Evolutionary conservation across 2,797 vertebrate species (phyloP).

Genomic region (Spondyliosoma cantharus): DNA sequence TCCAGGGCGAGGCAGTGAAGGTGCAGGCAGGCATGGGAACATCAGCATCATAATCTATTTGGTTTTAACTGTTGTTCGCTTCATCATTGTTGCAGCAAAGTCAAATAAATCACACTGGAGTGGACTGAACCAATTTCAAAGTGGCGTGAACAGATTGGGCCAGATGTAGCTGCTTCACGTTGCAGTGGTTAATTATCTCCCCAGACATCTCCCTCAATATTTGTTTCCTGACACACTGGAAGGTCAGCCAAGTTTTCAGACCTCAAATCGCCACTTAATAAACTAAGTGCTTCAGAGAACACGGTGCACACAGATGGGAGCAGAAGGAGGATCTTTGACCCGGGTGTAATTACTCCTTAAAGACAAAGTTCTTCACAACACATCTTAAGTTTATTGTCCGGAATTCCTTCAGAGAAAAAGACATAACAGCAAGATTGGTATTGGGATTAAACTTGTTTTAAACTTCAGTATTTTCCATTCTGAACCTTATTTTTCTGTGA

Average conservation of each 20-base stretch:
- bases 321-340: too few relatives aligned
- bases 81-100: slow-evolving; percentile 24
- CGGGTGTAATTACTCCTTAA: too few relatives aligned
- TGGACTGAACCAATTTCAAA: slow-evolving; percentile 37
- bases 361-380: neutral
- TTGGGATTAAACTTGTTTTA: too few relatives aligned
- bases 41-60: neutral
- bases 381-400: neutral
- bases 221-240: slow-evolving; percentile 18
- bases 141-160: slow-evolving; percentile 46
- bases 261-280: neutral
- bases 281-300: slow-evolving; percentile 2
- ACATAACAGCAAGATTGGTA: neutral
- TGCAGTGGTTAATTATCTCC: slow-evolving; percentile 55
- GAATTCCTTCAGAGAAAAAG: neutral
- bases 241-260: slow-evolving; percentile 10
- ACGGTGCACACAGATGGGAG: neutral
- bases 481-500: too few relatives aligned
- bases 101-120: slow-evolving; percentile 40
- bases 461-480: too few relatives aligned
- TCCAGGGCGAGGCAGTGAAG: neutral
- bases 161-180: slow-evolving; percentile 54
- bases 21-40: neutral
- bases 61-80: slow-evolving; percentile 24
- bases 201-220: slow-evolving; percentile 24